phyloP scores from a whole-genome alignment of 2,113 vertebrate genomes.

The Silurus asotus region DNA sequence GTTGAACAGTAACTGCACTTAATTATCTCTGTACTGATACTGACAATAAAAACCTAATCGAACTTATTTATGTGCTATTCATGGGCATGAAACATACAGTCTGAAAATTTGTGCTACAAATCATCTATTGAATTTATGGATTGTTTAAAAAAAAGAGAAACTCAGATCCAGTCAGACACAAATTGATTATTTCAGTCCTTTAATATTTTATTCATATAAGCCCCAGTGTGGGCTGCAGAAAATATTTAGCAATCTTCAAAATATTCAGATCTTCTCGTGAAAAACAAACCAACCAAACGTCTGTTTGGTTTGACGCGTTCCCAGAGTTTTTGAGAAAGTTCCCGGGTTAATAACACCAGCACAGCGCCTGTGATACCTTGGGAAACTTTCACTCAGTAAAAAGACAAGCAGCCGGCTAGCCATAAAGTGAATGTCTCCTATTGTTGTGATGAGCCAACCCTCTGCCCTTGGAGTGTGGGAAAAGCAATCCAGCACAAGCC shows the following conservation, averaged over 20 bases:
- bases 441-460: constrained; percentile 71
- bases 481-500: constrained; percentile 71
- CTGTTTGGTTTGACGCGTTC: neutral
- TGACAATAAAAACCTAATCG: too few relatives aligned
- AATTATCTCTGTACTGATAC: too few relatives aligned
- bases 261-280: neutral
- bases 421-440: constrained; percentile 70
- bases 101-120: neutral
- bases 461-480: constrained; percentile 77
- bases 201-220: neutral
- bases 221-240: too few relatives aligned
- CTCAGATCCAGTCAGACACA: neutral
- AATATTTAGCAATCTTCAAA: neutral
- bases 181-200: neutral
- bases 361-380: constrained; percentile 64
- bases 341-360: constrained; percentile 29
- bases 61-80: neutral
- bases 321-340: constrained; percentile 13
- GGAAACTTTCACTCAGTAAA: constrained; percentile 63
- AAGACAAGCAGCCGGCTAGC: constrained; percentile 64
- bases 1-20: too few relatives aligned
- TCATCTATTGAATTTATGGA: neutral
- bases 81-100: neutral
- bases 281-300: neutral
- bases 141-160: neutral